Base-by-base conservation (phyloP, 2,113 vertebrate species). In the Cisticola juncidis region DNA sequence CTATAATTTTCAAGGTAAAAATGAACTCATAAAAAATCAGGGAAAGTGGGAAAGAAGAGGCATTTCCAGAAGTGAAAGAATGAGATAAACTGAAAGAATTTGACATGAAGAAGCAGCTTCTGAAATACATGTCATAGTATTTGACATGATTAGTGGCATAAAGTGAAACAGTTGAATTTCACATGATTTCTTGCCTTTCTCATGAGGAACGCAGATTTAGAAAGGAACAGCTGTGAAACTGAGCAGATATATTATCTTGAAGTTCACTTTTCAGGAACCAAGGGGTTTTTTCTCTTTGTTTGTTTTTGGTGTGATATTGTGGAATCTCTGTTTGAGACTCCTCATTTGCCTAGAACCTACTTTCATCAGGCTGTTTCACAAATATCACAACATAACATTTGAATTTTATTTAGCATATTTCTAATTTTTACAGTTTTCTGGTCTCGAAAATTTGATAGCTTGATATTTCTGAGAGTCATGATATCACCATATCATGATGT, bases 81-180 rank as follows among this genome's bases (percentile, higher is more conserved):
- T 65, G 26, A 90, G 51, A 57, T n/a, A 33, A 84, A 66, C 22
- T 79, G 84, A 81, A 94, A 58, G 64, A 86, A 88, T 70, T 58
- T 88, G 79, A 70, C 44, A 51, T 0, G 3, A 91, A 78, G 77
- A 64, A 94, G 60, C 25, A 62, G 47, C 22, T 92, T 95, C 58
- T 2, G 1, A 74, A 86, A 73, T 74, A 31, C 14, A 7, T 66
- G 38, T 62, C 71, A 54, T 19, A 73, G 29, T 48, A 42, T 93
- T 93, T 96, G 85, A 81, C 64, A 23, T 81, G 60, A 94, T 86
- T 86, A 90, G 24, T 9, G 1, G 22, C 6, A 1, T 64, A 24
- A 95, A 62, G 56, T 38, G 71, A 58, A 90, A 86, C 60, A 56
- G 33, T 15, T 91, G 29, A 69, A 60, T 86, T 95, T 91, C 71